Evolutionary conservation across 2,888 invertebrate genomes (phyloP).

Genomic region (Drepanosiphum platanoidis): DNA sequence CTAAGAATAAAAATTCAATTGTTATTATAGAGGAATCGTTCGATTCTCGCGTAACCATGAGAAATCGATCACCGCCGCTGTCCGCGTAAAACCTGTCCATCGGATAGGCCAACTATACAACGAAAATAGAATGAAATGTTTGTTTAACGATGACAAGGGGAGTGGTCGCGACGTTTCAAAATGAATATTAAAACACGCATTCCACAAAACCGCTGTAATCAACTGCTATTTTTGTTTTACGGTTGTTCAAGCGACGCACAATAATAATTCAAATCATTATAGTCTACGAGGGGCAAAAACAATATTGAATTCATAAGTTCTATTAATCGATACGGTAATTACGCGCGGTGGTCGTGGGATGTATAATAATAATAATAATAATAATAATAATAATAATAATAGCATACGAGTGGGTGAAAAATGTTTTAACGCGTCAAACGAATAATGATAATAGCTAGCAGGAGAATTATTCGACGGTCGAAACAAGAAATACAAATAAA

Average conservation of each 20-base stretch:
- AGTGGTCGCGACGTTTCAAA: not conserved
- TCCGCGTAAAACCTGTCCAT: not conserved
- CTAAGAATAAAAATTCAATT: not conserved
- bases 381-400: too few relatives aligned
- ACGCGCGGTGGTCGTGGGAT: too few relatives aligned
- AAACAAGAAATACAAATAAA: too few relatives aligned
- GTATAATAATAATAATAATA: too few relatives aligned
- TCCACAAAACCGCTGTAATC: not conserved
- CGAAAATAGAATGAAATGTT: not conserved
- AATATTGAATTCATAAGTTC: not conserved
- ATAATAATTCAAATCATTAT: not conserved
- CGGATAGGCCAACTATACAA: not conserved
- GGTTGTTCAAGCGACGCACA: not conserved
- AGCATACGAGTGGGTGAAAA: too few relatives aligned
- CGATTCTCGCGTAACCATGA: not conserved
- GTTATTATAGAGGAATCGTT: not conserved
- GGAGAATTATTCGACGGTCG: too few relatives aligned
- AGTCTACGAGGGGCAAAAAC: not conserved
- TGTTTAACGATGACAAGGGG: not conserved
- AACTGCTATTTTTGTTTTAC: not conserved
- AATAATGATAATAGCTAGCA: too few relatives aligned
- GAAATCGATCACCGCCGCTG: not conserved
- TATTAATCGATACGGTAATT: too few relatives aligned
- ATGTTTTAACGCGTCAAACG: too few relatives aligned
- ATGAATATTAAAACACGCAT: not conserved